Conservation (phyloP, 2,113 vertebrate genomes). For the Symphodus melops region DNA sequence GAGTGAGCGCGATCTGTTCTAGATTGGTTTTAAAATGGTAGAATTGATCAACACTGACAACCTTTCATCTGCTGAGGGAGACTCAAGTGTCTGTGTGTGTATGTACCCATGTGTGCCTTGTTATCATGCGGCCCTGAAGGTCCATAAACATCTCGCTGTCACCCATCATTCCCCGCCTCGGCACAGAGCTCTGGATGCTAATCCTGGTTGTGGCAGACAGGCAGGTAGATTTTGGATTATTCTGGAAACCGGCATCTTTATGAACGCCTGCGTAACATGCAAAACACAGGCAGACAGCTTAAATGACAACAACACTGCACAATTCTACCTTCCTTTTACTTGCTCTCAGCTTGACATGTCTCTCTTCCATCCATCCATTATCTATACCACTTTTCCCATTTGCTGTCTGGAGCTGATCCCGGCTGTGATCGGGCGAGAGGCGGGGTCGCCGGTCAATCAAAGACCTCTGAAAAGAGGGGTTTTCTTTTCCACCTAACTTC, state of each 20-base stretch:
- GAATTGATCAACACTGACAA: slow-evolving; percentile 38
- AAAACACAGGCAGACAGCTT: no score
- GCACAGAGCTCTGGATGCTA: background rate
- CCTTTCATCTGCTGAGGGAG: background rate
- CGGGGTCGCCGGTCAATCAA: no score
- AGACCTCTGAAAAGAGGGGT: no score
- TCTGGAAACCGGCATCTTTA: background rate
- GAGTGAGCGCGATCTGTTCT: background rate
- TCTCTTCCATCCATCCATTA: no score
- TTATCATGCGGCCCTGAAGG: background rate
- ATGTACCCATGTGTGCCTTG: slow-evolving; percentile 14
- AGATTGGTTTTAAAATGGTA: slow-evolving; percentile 35
- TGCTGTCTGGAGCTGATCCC: no score
- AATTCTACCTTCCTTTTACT: no score
- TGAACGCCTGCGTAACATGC: slow-evolving; percentile 5
- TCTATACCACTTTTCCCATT: no score
- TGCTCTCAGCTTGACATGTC: no score
- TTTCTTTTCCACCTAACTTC: no score
- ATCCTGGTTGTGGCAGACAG: slow-evolving; percentile 39
- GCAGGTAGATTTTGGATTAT: slow-evolving; percentile 28
- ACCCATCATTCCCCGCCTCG: slow-evolving; percentile 33
- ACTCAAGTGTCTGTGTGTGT: background rate
- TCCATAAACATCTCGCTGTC: slow-evolving; percentile 9
- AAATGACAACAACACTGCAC: no score
- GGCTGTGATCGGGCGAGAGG: no score